Conservation (phyloP, 2,797 vertebrate species). For the Chromis chromis region DNA sequence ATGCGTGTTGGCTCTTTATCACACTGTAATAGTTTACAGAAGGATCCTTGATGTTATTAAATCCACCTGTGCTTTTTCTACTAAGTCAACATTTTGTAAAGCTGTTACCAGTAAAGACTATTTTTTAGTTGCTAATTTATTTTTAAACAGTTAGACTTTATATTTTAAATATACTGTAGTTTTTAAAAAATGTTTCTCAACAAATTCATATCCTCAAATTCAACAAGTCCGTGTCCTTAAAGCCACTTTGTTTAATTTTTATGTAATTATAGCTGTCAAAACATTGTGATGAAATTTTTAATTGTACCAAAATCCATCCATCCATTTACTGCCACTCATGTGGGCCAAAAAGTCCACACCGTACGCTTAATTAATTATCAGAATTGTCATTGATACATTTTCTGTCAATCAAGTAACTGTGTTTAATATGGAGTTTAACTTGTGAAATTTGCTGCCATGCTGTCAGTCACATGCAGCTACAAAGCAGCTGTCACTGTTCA, state of each 20-base stretch:
- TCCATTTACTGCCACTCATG: slow-evolving; percentile 36
- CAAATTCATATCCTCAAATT: slow-evolving; percentile 20
- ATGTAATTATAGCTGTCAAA: slow-evolving; percentile 38
- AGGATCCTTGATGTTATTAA: slow-evolving; percentile 10
- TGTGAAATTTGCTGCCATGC: slow-evolving; percentile 27
- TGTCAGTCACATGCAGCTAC: slow-evolving; percentile 42
- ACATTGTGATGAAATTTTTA: slow-evolving; percentile 37
- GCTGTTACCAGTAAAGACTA: background rate
- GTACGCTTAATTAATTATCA: slow-evolving; percentile 25
- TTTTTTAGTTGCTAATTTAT: background rate
- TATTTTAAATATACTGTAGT: slow-evolving; percentile 1
- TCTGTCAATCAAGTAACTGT: slow-evolving; percentile 26
- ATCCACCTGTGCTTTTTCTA: slow-evolving; percentile 17
- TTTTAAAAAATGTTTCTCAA: background rate
- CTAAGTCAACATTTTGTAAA: slow-evolving; percentile 14
- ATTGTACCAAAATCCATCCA: slow-evolving; percentile 33
- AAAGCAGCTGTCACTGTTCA: slow-evolving; percentile 35
- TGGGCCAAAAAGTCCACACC: slow-evolving; percentile 26
- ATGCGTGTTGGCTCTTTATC: slow-evolving; percentile 1
- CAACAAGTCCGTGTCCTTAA: slow-evolving; percentile 18
- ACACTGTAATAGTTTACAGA: background rate
- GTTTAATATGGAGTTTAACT: slow-evolving; percentile 19
- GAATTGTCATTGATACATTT: slow-evolving; percentile 32
- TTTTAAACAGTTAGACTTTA: background rate
- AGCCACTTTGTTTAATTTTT: slow-evolving; percentile 5